Base-by-base conservation (phyloP, 2,797 vertebrate species). In the Podargus strigoides region DNA sequence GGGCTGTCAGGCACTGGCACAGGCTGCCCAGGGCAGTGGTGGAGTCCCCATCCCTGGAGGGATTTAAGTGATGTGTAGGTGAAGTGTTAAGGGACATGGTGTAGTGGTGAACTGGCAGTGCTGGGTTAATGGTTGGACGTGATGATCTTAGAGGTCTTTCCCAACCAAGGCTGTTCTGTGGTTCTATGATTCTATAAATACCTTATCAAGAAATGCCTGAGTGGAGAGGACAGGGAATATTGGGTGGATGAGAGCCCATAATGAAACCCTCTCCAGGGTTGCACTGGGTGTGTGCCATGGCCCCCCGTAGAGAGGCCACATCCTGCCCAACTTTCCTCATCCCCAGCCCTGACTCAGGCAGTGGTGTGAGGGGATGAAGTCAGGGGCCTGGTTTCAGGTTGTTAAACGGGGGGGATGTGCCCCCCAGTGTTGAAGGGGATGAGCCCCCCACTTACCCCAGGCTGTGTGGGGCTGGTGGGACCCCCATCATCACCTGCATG, bases 261-360 rank as follows among this genome's bases (percentile, higher is more conserved):
- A 15, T 20, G 34, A 56, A 53, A 19, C 34, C 10, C 8, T 34
- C 4, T 14, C 23, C 3, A 6, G 23, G 22, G 17, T 6, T 37
- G 20, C 1, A 2, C 46, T 76, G 79, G 22, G n/a, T 67, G 14
- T 12, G 0, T 14, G 22, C 30, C 2, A 0, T 32, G n/a, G 36
- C 30, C 23, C 13, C 2, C 1, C 6, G 0, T 41, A 36, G 69
- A 55, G 20, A 7, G 22, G 44, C 22, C 0, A 0, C 36, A 34
- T 68, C 34, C 75, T 82, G 44, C 58, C 13, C 32, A 18, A 30
- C 28, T 17, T 68, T 87, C 52, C n/a, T 53, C 26, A 24, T 63
- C 49, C 23, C 14, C n/a, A 47, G 28, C 10, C 9, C 19, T 0
- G 0, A 7, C 49, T 44, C 39, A 42, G 69, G 64, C 36, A 46